Conservation (phyloP, 2,113 vertebrate species). For the Lota lota region DNA sequence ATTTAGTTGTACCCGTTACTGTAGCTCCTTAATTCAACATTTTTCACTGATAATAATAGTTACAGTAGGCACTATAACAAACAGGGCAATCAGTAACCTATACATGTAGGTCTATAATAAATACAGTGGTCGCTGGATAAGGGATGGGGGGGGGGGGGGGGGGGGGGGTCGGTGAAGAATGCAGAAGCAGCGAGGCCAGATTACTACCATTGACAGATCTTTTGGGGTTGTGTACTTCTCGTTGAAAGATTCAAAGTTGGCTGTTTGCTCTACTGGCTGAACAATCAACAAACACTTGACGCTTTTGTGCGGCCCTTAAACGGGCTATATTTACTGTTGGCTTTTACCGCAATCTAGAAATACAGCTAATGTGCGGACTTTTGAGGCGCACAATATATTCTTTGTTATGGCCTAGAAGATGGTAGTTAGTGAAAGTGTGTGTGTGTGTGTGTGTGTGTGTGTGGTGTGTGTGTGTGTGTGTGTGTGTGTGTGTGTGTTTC, state of each 20-base stretch:
- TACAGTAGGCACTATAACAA: too few species aligned
- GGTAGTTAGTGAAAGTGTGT: background rate
- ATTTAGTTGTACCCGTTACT: too few species aligned
- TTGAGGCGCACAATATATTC: slow-evolving; percentile 25
- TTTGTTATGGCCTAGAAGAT: slow-evolving; percentile 28
- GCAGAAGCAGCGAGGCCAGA: slow-evolving; percentile 28
- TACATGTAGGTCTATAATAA: too few species aligned
- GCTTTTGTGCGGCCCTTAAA: slow-evolving; percentile 81
- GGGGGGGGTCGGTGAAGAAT: too few species aligned
- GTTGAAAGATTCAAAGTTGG: slow-evolving; percentile 75
- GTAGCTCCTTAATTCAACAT: too few species aligned
- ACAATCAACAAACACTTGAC: slow-evolving; percentile 88
- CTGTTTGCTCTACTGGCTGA: slow-evolving; percentile 86
- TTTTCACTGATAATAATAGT: too few species aligned
- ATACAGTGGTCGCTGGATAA: background rate
- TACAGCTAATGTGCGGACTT: slow-evolving; percentile 49
- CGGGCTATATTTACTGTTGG: slow-evolving; percentile 82
- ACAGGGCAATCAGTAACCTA: too few species aligned
- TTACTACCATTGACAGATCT: slow-evolving; percentile 31
- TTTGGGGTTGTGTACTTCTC: slow-evolving; percentile 68
- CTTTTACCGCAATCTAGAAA: slow-evolving; percentile 75
- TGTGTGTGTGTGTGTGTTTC: too few species aligned
- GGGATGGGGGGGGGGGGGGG: background rate
- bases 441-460: too few species aligned
- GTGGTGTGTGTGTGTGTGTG: too few species aligned